Conservation (phyloP, 2,113 vertebrate genomes). For the Anarhynchus alexandrinus region DNA sequence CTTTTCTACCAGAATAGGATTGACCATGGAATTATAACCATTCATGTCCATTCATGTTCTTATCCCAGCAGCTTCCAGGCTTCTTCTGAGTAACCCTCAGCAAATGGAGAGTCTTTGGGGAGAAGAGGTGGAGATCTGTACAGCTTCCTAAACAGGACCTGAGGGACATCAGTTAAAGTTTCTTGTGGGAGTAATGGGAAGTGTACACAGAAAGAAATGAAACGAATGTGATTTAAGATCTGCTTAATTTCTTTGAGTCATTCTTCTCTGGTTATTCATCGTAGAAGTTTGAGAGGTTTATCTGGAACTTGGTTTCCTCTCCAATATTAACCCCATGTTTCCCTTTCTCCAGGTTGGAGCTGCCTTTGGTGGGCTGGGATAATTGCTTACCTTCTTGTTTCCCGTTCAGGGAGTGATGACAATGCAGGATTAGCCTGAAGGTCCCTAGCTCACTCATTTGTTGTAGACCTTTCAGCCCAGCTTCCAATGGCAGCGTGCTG, state of each 20-base stretch:
- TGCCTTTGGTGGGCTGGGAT: background rate
- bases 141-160: background rate
- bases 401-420: background rate
- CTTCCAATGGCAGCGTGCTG: background rate
- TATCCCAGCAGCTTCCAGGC: background rate
- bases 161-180: background rate
- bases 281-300: background rate
- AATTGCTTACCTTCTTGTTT: background rate
- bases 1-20: background rate
- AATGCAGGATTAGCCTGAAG: background rate
- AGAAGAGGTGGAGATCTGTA: background rate
- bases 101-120: background rate
- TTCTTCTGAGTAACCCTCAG: background rate
- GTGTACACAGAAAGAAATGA: background rate
- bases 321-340: background rate
- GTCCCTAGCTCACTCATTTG: background rate
- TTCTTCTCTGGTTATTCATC: background rate
- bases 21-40: background rate
- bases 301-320: background rate
- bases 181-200: background rate
- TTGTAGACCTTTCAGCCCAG: background rate
- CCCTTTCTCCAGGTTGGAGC: background rate
- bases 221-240: background rate
- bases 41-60: background rate
- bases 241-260: background rate